These are phyloP conservation scores for Melanotaenia parkinsoni DNA, from an alignment of 2,797 vertebrate species.

Conservation along the genomic window DNA sequence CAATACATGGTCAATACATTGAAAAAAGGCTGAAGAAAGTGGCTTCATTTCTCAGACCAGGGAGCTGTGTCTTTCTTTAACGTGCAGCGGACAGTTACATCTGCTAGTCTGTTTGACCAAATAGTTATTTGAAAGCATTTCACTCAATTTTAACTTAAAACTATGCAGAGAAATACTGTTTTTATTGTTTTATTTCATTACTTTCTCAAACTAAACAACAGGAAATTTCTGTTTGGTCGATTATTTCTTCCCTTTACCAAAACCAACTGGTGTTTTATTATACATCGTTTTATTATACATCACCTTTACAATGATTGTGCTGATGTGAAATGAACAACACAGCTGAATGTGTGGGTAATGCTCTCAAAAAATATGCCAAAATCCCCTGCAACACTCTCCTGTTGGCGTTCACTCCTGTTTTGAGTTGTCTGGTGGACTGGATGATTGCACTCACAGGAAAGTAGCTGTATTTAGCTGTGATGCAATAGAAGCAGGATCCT, in stretches of 20 bases:
- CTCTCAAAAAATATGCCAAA: too few species aligned
- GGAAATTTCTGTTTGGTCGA: not conserved
- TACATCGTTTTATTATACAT: too few species aligned
- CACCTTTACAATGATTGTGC: too few species aligned
- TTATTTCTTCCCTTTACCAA: not conserved
- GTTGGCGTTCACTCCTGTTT: too few species aligned
- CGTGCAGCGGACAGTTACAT: not conserved
- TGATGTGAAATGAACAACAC: too few species aligned
- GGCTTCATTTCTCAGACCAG: not conserved
- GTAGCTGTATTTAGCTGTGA: too few species aligned
- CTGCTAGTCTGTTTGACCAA: not conserved
- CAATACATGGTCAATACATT: not conserved
- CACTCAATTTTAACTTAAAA: not conserved
- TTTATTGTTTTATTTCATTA: not conserved
- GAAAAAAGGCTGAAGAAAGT: not conserved
- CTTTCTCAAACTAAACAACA: not conserved
- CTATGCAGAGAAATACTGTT: not conserved
- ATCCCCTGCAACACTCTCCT: too few species aligned
- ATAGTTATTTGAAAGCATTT: not conserved
- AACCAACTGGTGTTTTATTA: not conserved
- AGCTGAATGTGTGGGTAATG: too few species aligned
- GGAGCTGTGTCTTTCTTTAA: not conserved
- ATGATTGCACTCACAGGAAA: too few species aligned
- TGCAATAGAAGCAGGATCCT: too few species aligned
- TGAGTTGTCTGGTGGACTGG: too few species aligned